Percentiles rank a stretch among this genome's conserved stretches.
Conservation (phyloP, 2,888 invertebrate genomes). For the Alloscopus bannaensis region DNA sequence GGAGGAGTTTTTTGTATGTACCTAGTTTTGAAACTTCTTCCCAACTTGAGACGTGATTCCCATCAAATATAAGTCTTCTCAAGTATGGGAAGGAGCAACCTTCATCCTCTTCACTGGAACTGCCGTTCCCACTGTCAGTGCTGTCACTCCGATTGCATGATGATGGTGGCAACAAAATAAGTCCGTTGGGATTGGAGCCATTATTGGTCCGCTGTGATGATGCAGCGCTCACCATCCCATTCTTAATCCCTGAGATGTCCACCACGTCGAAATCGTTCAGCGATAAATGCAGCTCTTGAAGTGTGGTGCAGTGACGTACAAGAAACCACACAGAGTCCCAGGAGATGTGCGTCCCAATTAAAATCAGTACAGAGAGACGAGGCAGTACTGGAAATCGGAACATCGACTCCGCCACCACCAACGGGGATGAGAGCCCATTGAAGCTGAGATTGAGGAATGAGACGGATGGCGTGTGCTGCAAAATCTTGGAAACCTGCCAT, state of each 20-base stretch:
- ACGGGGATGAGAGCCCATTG: slow-evolving; percentile 86
- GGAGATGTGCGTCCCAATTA: slow-evolving; percentile 90
- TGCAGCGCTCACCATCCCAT: slow-evolving; percentile 74
- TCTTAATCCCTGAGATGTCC: slow-evolving; percentile 75
- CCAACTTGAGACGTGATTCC: slow-evolving; percentile 69
- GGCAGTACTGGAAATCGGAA: slow-evolving; percentile 74
- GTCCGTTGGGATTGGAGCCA: slow-evolving; percentile 19
- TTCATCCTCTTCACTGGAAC: slow-evolving; percentile 71
- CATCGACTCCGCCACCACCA: slow-evolving; percentile 74
- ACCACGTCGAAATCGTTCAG: slow-evolving; percentile 83
- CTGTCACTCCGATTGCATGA: slow-evolving; percentile 65
- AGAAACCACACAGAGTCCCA: slow-evolving; percentile 89
- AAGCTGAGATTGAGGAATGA: slow-evolving; percentile 95
- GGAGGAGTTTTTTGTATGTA: too few species aligned
- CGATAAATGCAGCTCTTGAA: slow-evolving; percentile 94
- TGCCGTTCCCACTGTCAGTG: slow-evolving; percentile 72
- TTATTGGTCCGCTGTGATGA: not conserved
- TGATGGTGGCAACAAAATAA: slow-evolving; percentile 39
- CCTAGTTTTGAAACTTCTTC: slow-evolving; percentile 70
- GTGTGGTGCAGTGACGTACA: slow-evolving; percentile 77
- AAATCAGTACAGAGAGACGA: slow-evolving; percentile 85
- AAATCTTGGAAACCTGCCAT: slow-evolving; percentile 86
- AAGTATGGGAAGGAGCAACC: slow-evolving; percentile 69
- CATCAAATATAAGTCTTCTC: slow-evolving; percentile 71
- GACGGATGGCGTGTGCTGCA: slow-evolving; percentile 91